Base-by-base conservation (phyloP, 1,140 invertebrate genomes). In the Hermetia illucens region DNA sequence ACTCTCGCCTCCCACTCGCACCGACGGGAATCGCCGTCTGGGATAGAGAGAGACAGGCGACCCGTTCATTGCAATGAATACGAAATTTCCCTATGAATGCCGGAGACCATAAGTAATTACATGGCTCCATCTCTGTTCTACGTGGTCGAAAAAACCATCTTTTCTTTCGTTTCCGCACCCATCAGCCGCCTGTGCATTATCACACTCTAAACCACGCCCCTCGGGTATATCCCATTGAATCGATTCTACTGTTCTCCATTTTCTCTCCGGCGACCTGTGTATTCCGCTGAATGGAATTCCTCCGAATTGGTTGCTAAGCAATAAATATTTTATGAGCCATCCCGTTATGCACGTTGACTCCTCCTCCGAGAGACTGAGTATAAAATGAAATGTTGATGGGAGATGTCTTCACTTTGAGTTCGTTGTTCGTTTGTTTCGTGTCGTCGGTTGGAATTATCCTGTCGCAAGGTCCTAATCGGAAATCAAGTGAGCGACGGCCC, bases 21-120 rank as follows among this genome's bases (percentile, higher is more conserved):
- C 54, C 39, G 37, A 34, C 34, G 36, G 41, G 19, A 32, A 12
- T 21, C 4, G 13, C 45, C 44, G 44, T 44, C 45, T 55, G 55
- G 48, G 52, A 48, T 36, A 49, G 52, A 53, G 41, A 46, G 55
- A 58, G 53, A 58, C 52, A 55, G 55, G 52, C 49, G 49, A 58
- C 53, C 53, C 55, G 51, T 51, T 58, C 55, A 58, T 58, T 51
- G 55, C 55, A 58, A 58, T 58, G 55, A 58, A 58, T 58, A 58
- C 53, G 44, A 58, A 55, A 55, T 49, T 19, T 37, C n/a, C 34
- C 33, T 17, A 33, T 33, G 31, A 35, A 35, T 35, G 34, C 21
- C 21, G 10, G 10, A 18, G 17, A 35, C 31, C 31, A 9, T 33
- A 16, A 33, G 9, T 9, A 10, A 16, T 33, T 33, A 9, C 6